Percentiles rank a stretch among this genome's conserved stretches.
These are phyloP conservation scores for Siphonodentalium dalli DNA, from an alignment of 2,888 invertebrate species.

Conservation along the genomic window DNA sequence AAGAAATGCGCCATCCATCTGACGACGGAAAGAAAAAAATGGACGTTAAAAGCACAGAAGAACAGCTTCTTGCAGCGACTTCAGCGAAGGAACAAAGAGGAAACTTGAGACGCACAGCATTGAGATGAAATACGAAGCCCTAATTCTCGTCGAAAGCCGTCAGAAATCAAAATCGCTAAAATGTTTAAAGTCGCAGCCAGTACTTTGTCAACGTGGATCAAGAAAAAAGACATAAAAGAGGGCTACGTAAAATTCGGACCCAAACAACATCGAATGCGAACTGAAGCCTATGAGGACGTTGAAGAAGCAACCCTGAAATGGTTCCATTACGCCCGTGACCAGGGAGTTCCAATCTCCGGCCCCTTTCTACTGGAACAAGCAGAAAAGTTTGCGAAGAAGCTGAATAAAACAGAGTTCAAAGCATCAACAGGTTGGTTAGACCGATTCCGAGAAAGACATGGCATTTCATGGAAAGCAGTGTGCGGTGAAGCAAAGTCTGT, in stretches of 20 bases:
- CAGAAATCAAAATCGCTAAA: constrained; percentile 23
- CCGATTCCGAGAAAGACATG: constrained; percentile 15
- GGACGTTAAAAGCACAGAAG: too few species aligned
- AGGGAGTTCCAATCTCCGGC: constrained; percentile 16
- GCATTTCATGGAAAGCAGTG: constrained; percentile 15
- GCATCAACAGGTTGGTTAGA: constrained; percentile 15
- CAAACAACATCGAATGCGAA: background rate
- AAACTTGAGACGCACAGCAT: constrained; percentile 9
- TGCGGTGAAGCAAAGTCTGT: constrained; percentile 24
- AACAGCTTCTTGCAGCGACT: constrained; percentile 1
- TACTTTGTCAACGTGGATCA: constrained; percentile 24
- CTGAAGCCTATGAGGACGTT: background rate
- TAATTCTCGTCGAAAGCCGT: constrained; percentile 18
- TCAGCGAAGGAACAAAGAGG: constrained; percentile 10
- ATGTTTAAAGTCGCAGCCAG: constrained; percentile 14
- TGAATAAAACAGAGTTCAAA: constrained; percentile 19
- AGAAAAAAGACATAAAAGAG: constrained; percentile 22
- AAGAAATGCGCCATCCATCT: too few species aligned
- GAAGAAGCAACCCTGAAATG: constrained; percentile 3
- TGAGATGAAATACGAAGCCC: constrained; percentile 22
- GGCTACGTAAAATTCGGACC: constrained; percentile 11
- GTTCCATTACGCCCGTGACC: constrained; percentile 7
- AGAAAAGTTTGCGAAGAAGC: constrained; percentile 8
- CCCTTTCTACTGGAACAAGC: constrained; percentile 25
- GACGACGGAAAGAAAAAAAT: too few species aligned